Conservation (phyloP, 2,888 invertebrate genomes). For the Penaeus monodon region DNA sequence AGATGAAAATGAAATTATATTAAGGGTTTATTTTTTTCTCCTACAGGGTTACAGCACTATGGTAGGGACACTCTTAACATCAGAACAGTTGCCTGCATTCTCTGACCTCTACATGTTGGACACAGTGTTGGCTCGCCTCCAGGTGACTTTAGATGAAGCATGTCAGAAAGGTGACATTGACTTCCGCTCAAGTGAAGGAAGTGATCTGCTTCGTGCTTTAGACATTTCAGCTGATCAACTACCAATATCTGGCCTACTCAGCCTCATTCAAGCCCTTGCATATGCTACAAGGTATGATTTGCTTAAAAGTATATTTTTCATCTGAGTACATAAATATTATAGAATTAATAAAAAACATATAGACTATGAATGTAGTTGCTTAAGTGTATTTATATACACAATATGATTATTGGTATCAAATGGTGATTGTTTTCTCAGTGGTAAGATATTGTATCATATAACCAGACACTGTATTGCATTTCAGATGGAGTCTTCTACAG, state of each 20-base stretch:
- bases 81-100: constrained; percentile 76
- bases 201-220: constrained; percentile 58
- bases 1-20: not conserved
- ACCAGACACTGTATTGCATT: not conserved
- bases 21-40: not conserved
- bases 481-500: constrained; percentile 73
- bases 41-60: constrained; percentile 46
- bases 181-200: constrained; percentile 68
- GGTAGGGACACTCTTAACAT: constrained; percentile 68
- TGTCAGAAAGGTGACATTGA: constrained; percentile 70
- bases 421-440: too few species aligned
- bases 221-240: constrained; percentile 65
- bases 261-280: constrained; percentile 77
- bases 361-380: too few species aligned
- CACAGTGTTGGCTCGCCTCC: constrained; percentile 81
- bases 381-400: too few species aligned
- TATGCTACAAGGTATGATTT: constrained; percentile 73
- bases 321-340: not conserved
- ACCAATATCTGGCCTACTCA: constrained; percentile 76
- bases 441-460: too few species aligned
- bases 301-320: not conserved
- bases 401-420: too few species aligned
- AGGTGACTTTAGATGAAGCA: constrained; percentile 74
- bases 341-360: too few species aligned
- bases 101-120: constrained; percentile 83